phyloP scores from a whole-genome alignment of 2,113 vertebrate genomes.

The Brevimyrus niger region DNA sequence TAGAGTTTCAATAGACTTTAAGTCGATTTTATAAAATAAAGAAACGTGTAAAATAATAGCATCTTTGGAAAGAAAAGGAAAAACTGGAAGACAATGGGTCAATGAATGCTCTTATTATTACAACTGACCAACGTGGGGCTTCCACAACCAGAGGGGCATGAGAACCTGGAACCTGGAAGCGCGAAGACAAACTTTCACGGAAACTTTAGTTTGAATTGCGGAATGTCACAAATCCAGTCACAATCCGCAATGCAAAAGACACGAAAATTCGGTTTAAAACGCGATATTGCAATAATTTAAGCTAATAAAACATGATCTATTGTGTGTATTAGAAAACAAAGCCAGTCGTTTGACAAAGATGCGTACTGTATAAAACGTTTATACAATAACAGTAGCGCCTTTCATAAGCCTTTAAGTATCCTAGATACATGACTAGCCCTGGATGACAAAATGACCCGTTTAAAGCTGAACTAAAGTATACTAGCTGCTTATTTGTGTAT shows the following conservation, averaged over 20 bases:
- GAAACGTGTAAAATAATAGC: background rate
- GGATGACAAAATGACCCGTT: background rate
- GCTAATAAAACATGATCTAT: background rate
- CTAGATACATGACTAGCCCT: background rate
- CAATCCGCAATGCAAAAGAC: background rate
- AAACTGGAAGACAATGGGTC: background rate
- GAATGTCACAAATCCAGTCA: background rate
- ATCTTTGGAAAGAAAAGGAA: background rate
- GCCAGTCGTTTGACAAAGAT: background rate
- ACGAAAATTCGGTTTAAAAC: conserved; percentile 9
- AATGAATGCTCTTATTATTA: background rate
- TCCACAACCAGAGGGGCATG: background rate
- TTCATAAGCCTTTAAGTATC: background rate
- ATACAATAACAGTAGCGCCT: background rate
- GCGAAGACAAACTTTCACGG: background rate
- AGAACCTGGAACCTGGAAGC: background rate
- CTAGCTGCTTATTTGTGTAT: background rate
- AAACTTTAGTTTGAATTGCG: background rate
- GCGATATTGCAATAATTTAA: conserved; percentile 20
- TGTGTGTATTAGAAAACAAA: background rate
- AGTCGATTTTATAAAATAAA: background rate
- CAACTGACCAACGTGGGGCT: background rate
- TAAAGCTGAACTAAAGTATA: background rate
- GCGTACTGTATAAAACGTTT: background rate
- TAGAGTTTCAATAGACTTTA: conserved; percentile 38